Conservation (phyloP, 2,113 vertebrate genomes). For the Zapus hudsonius region DNA sequence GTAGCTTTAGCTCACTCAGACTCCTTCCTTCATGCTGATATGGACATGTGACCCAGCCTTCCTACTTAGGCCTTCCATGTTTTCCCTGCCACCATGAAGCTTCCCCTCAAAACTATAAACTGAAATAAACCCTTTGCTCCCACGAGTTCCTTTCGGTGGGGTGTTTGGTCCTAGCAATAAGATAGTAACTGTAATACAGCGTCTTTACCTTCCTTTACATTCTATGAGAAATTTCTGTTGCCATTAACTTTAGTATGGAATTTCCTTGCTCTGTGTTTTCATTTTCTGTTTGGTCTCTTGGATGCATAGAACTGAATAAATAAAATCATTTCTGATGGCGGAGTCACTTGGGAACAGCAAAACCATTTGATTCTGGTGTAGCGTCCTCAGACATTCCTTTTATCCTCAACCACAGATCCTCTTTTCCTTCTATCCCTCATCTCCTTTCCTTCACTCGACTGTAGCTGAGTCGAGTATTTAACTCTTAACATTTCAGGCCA, state of each 20-base stretch:
- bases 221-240: background rate
- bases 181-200: no score
- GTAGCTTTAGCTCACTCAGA: no score
- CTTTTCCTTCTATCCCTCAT: background rate
- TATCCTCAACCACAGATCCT: background rate
- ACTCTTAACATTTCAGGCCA: background rate
- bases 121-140: no score
- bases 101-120: no score
- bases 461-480: background rate
- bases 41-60: no score
- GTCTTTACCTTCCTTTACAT: background rate
- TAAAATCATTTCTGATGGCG: background rate
- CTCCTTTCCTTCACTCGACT: background rate
- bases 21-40: no score
- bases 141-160: no score
- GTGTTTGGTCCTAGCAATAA: no score
- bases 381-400: background rate
- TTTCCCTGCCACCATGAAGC: no score
- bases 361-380: background rate
- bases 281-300: slow-evolving; percentile 24
- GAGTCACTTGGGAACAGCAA: background rate
- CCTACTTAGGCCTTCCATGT: no score
- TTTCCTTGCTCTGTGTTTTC: background rate
- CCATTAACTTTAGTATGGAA: background rate
- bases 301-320: background rate